Conservation (phyloP, 2,888 invertebrate genomes). For the Drosophila pseudotakahashii region DNA sequence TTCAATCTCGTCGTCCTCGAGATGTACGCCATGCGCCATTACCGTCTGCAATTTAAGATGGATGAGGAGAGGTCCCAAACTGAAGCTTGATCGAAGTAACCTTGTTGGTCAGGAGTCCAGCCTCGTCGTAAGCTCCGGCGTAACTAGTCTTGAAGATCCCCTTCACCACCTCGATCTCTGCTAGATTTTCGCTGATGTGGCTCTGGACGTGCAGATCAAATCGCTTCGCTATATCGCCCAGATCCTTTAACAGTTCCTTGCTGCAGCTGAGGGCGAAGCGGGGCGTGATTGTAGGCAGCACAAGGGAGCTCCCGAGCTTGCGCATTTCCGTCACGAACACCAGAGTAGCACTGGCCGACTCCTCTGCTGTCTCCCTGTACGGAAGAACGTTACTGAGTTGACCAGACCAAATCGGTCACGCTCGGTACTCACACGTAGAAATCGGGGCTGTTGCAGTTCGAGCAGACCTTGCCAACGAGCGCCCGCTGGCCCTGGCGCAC, state of each 20-base stretch:
- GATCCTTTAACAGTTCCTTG: slow-evolving; percentile 87
- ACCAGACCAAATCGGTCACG: neutral
- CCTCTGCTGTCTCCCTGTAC: slow-evolving; percentile 87
- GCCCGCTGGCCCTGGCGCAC: slow-evolving; percentile 91
- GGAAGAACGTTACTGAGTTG: slow-evolving; percentile 39
- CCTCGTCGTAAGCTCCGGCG: slow-evolving; percentile 90
- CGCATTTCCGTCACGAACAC: slow-evolving; percentile 87
- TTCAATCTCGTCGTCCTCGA: slow-evolving; percentile 89
- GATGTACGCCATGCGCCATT: slow-evolving; percentile 93
- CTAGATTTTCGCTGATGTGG: slow-evolving; percentile 92
- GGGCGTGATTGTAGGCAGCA: slow-evolving; percentile 93
- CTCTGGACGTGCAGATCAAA: slow-evolving; percentile 92
- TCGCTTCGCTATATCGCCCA: slow-evolving; percentile 88
- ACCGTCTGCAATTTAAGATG: slow-evolving; percentile 85
- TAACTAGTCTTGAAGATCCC: slow-evolving; percentile 87
- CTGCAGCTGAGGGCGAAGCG: slow-evolving; percentile 93
- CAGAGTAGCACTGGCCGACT: slow-evolving; percentile 87
- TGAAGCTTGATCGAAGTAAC: slow-evolving; percentile 84
- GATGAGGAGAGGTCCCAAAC: neutral
- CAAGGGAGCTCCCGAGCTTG: slow-evolving; percentile 86
- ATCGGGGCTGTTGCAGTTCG: slow-evolving; percentile 82
- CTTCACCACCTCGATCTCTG: slow-evolving; percentile 89
- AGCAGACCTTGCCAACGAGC: slow-evolving; percentile 91
- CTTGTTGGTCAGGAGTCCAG: slow-evolving; percentile 90
- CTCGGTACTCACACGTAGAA: slow-evolving; percentile 80